A percentile compares a stretch with the other conserved stretches of the same genome.
Evolutionary conservation across 2,113 vertebrate genomes (phyloP).

Genomic region (Podiceps cristatus): DNA sequence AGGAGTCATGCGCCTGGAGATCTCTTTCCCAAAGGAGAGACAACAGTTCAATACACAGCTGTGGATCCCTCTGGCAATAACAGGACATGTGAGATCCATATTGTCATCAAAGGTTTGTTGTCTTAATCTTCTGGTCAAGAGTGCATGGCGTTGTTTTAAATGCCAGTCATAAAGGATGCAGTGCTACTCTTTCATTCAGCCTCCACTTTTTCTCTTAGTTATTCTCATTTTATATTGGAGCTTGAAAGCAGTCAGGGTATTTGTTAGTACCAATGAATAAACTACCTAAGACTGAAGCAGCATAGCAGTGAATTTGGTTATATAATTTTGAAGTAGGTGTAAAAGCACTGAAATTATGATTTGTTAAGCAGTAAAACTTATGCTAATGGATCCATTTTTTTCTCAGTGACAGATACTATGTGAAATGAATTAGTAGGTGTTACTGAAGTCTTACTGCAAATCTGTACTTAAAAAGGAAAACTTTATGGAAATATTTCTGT

Average conservation of each 20-base stretch:
- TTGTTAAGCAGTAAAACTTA: not conserved
- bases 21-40: conserved; percentile 88
- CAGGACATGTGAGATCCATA: conserved; percentile 89
- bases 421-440: not conserved
- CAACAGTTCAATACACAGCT: conserved; percentile 86
- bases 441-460: not conserved
- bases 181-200: not conserved
- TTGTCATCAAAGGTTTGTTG: conserved; percentile 88
- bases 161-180: not conserved
- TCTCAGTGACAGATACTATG: not conserved
- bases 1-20: conserved; percentile 87
- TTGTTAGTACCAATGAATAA: not conserved
- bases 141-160: not conserved
- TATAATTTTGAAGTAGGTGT: not conserved
- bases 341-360: not conserved
- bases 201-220: not conserved
- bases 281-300: not conserved
- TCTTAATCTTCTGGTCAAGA: not conserved
- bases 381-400: not conserved
- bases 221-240: not conserved
- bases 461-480: not conserved
- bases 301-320: not conserved
- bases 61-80: conserved; percentile 91
- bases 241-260: not conserved
- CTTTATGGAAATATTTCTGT: not conserved